Conservation (phyloP, 2,113 vertebrate genomes). For the Aptenodytes forsteri region DNA sequence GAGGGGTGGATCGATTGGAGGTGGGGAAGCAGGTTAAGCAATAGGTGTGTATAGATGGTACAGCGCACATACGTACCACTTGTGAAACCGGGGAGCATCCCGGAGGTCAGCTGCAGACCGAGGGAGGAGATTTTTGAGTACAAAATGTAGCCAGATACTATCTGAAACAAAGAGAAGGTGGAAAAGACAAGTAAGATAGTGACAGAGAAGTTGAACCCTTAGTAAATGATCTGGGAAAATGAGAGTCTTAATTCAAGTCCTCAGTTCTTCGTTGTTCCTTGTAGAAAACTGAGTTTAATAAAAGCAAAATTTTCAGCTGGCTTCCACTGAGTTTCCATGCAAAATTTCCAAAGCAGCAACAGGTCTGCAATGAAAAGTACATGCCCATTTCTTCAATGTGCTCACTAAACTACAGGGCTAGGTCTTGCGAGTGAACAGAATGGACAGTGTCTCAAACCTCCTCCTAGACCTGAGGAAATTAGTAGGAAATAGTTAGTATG, state of each 20-base stretch:
- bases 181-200: background rate
- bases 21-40: background rate
- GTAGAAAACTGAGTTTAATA: background rate
- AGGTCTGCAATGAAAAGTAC: background rate
- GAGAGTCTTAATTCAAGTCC: background rate
- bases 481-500: background rate
- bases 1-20: background rate
- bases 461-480: background rate
- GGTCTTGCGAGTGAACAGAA: fast-evolving
- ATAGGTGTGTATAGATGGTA: background rate
- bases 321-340: background rate
- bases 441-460: background rate
- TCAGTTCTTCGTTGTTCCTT: background rate
- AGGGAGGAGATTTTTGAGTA: background rate
- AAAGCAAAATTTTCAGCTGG: background rate
- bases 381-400: background rate
- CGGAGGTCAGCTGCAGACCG: background rate
- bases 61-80: background rate
- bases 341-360: background rate
- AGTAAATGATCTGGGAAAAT: background rate
- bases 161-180: background rate
- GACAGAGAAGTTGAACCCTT: background rate
- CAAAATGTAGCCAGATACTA: background rate
- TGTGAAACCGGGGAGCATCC: background rate
- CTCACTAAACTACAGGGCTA: background rate